Evolutionary conservation across 1,140 invertebrate genomes (phyloP).

Genomic region (Pristionchus pacificus): DNA sequence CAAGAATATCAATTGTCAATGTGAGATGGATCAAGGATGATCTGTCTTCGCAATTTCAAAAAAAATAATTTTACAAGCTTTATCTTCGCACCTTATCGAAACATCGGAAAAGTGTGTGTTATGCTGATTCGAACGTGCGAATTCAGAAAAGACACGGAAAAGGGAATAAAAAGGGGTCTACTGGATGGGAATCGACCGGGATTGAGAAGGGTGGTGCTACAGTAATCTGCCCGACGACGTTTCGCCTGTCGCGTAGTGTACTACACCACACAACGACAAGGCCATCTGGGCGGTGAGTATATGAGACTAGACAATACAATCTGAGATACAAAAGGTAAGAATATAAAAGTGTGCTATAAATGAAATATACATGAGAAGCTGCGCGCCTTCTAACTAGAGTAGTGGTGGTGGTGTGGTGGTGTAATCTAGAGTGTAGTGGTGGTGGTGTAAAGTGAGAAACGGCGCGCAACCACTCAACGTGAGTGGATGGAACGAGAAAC

Average conservation of each 20-base stretch:
- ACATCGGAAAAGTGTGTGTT: background rate
- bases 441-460: background rate
- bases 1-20: too few species aligned
- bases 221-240: too few species aligned
- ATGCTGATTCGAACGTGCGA: background rate
- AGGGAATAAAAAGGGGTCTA: background rate
- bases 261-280: background rate
- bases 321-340: background rate
- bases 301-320: background rate
- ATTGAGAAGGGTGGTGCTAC: too few species aligned
- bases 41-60: too few species aligned
- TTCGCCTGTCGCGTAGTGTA: too few species aligned
- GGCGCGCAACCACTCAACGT: background rate
- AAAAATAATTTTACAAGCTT: too few species aligned
- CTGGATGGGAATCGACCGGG: background rate
- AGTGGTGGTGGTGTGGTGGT: background rate
- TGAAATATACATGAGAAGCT: too few species aligned
- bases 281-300: background rate
- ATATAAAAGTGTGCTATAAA: too few species aligned
- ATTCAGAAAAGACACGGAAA: background rate
- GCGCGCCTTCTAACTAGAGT: too few species aligned
- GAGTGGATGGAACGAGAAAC: too few species aligned
- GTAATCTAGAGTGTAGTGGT: background rate
- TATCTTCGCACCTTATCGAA: background rate
- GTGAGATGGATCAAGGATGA: too few species aligned